Evolutionary conservation across 2,888 invertebrate genomes (phyloP), one percentile per base, ranked within the genome.

Genomic region (Blomia tropicalis): DNA sequence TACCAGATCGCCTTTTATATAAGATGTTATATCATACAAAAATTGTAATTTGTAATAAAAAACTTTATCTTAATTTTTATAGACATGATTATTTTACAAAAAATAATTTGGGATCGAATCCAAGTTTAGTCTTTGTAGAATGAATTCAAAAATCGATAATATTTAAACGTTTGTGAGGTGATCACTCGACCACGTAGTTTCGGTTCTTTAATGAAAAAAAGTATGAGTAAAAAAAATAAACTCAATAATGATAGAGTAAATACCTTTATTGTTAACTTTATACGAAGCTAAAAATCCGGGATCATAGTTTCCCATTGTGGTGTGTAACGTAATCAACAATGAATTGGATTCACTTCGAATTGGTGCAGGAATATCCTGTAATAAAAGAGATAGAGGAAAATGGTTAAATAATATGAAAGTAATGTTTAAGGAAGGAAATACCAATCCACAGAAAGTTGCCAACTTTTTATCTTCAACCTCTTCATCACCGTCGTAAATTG

Each of bases 271-370:
- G 53, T 66, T 66, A 19, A 69, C 72, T 56, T 69, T 66, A 66
- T 78, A 79, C 5, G 67, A 62, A 41, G 78, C 77, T 2, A 77
- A 70, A 82, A 84, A 87, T 23, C 87, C 87, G 1, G 79, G 78
- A 7, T 85, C 86, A 25, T 80, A 79, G 69, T 83, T 85, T 68
- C 83, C 83, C 56, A 78, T 73, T 14, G 80, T 80, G 31, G 84
- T 82, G 44, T 76, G 77, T 70, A 82, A 84, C 1, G 79, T 77
- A 14, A 87, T 75, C 47, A 77, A 75, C 1, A 85, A 72, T 60
- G 69, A 75, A 70, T 81, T 81, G 7, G 77, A 77, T 0, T 68
- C 66, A 56, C 81, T 79, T 4, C 73, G 74, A 68, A 79, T 81
- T 43, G 74, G 72, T 0, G 78, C 79, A 0, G 85, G 83, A 1